Base-by-base conservation (phyloP, 2,888 invertebrate species). In the Elegia similella region DNA sequence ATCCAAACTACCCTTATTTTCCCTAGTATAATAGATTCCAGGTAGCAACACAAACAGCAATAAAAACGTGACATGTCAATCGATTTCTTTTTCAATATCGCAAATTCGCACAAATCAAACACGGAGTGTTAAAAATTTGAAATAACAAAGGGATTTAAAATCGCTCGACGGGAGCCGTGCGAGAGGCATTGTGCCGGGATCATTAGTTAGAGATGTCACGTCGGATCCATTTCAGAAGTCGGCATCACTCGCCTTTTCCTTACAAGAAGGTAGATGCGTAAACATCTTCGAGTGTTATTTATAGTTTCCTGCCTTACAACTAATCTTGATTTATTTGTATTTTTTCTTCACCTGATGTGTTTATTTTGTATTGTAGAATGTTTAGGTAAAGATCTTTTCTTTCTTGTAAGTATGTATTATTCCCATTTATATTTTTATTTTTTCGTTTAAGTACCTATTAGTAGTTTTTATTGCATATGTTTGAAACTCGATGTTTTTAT, bases 51-150 rank as follows among this genome's bases (percentile, higher is more conserved):
- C 87, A 88, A 88, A 89, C 85, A 88, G 79, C 78, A 76, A 86
- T 86, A 89, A 89, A 89, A 88, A 88, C 84, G 84, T 83, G 77
- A 90, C 79, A 78, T 89, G 81, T 90, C 89, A 89, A 91, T 91
- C 82, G 86, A 78, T 86, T 87, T 81, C 38, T 84, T 84, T 86
- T 73, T 66, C 68, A 71, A 78, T 82, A 82, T 83, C 82, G 77
- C 80, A 80, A 84, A 84, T 87, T 89, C 88, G 82, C 85, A 84
- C 88, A 89, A 88, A 90, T 90, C 89, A 88, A 89, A 90, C 78
- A 88, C 82, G 88, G 86, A 89, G 90, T 90, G 91, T 89, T 89
- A 89, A 86, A 85, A 83, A 75, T 87, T 78, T 81, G 67, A 72
- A 76, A 72, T 80, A 67, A 88, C 88, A 88, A 89, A 78, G 78